Conservation (phyloP, 2,888 invertebrate species). For the Alcis repandata region DNA sequence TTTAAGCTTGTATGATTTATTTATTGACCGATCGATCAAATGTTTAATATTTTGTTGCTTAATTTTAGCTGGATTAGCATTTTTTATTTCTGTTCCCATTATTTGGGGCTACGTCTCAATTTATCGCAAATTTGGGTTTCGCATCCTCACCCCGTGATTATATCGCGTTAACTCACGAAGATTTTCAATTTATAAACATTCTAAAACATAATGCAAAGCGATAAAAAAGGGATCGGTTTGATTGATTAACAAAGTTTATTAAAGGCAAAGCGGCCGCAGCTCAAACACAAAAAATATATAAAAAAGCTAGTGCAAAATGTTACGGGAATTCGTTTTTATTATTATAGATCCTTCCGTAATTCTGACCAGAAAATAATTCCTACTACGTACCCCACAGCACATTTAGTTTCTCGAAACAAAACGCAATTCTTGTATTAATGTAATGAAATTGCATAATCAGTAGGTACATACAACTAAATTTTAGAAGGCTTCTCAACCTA, state of each 20-base stretch:
- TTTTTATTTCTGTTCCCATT: slow-evolving; percentile 17
- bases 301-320: slow-evolving; percentile 22
- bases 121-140: slow-evolving; percentile 66
- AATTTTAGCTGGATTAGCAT: slow-evolving; percentile 11
- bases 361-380: background rate
- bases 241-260: slow-evolving; percentile 56
- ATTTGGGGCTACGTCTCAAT: slow-evolving; percentile 56
- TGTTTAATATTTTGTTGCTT: background rate
- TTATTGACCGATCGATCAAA: slow-evolving; percentile 20
- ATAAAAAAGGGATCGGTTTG: slow-evolving; percentile 57
- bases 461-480: no score
- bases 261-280: slow-evolving; percentile 31
- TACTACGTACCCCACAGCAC: background rate
- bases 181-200: slow-evolving; percentile 69
- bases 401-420: no score
- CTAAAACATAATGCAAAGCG: slow-evolving; percentile 59
- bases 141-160: slow-evolving; percentile 62
- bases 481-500: no score
- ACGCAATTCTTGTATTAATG: no score
- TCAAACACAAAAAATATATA: slow-evolving; percentile 32
- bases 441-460: no score
- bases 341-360: background rate
- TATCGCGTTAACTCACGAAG: slow-evolving; percentile 54
- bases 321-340: slow-evolving; percentile 4
- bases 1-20: slow-evolving; percentile 8